Evolutionary conservation across 2,113 vertebrate genomes (phyloP), one percentile per base, ranked within the genome.

Genomic region (Stictonetta naevosa): DNA sequence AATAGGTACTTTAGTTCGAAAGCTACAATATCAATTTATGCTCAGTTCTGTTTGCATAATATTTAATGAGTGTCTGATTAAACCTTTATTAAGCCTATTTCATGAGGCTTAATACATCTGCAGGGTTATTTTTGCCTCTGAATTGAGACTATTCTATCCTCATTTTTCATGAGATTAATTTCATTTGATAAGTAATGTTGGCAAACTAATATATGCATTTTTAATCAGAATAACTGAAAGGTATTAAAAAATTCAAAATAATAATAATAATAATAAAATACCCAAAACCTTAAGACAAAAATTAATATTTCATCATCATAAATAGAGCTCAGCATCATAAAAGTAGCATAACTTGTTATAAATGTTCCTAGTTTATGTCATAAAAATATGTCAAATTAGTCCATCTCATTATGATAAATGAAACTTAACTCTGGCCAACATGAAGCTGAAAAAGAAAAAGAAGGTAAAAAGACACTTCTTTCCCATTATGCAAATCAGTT

Each of bases 31-130:
- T 79, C 34, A 50, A 64, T 83, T 87, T 88, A 31, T 90, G 6
- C 13, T 23, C 83, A 21, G 13, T 71, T 96, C 63, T 93, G 31
- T 82, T 90, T 90, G 48, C 68, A 34, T 82, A 83, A 44, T 83
- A 69, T 88, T 94, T 79, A 76, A 36, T 38, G 50, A 59, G 18
- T 56, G 20, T 93, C 59, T 94, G 82, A 83, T 85, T 89, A 83
- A 79, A 53, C 53, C 60, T 93, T 83, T 95, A 82, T 87, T 93
- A 93, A 95, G 29, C 33, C 36, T 79, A 21, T 94, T 90, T 93
- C 38, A 53, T 73, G 58, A 80, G 21, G 44, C 40, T 85, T 95
- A 79, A 48, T 82, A 55, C 19, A 33, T 85, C 55, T 90, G 50
- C 46, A 77, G 40, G 60, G 40, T n/a, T 84, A 31, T 11, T 93